phyloP scores from a whole-genome alignment of 2,113 vertebrate genomes.

The Prunella himalayana region DNA sequence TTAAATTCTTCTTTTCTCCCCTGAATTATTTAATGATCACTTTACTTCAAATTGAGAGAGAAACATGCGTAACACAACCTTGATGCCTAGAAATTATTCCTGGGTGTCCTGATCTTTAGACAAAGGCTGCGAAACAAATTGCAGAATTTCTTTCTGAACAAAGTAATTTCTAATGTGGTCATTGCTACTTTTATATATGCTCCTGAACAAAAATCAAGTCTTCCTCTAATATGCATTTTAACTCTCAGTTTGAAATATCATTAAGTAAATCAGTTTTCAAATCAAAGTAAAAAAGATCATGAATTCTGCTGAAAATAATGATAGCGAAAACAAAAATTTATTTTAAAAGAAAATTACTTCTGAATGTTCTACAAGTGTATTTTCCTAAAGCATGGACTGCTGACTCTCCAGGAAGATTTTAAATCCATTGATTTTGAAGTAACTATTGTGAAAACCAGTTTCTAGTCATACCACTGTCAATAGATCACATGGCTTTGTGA shows the following conservation, averaged over 20 bases:
- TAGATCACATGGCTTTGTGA: background rate
- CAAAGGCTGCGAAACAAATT: background rate
- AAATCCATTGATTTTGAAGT: background rate
- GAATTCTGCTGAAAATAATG: background rate
- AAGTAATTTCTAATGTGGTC: background rate
- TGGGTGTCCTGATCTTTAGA: background rate
- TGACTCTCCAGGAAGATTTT: background rate
- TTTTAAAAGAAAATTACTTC: background rate
- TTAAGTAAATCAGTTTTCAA: background rate
- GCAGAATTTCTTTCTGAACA: background rate
- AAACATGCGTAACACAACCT: background rate
- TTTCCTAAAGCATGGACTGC: background rate
- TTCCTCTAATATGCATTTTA: background rate
- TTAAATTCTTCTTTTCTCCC: fast-evolving
- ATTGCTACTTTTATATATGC: background rate
- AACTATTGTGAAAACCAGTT: background rate
- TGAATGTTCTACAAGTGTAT: background rate
- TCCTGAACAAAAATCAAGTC: background rate
- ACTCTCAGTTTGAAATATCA: background rate
- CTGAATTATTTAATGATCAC: background rate
- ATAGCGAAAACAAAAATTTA: fast-evolving
- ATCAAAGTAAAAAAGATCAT: background rate
- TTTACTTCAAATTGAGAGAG: background rate
- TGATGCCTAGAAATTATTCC: background rate
- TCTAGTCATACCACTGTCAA: background rate